Evolutionary conservation across 2,113 vertebrate genomes (phyloP), one percentile per base, ranked within the genome.

Genomic region (Oceanites oceanicus): DNA sequence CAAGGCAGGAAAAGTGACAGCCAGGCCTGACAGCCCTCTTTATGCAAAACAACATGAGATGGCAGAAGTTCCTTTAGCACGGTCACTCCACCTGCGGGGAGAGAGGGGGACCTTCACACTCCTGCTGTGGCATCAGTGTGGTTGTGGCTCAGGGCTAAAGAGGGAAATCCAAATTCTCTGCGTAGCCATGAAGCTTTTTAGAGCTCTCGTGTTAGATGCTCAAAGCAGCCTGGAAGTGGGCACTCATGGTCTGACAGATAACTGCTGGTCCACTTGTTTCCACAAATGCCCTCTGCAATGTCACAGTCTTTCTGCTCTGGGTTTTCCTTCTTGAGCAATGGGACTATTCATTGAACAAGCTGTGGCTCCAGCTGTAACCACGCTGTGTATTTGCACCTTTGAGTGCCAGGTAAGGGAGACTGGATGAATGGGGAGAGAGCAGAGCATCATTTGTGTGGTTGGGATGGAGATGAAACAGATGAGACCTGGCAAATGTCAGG

Each of bases 1-100:
- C n/a, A 32, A 53, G 71, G 74, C 82, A 92, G 82, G 68, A 86
- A 59, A 58, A 86, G 65, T 47, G 91, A 62, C 86, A 90, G 68
- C 36, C 62, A 42, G 42, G 44, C 5, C 50, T 87, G 85, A 77
- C 88, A 91, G 53, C 7, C 22, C 36, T 85, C n/a, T 58, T 66
- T 68, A 82, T 90, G 72, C 66, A 68, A 36, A 81, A 72, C 49
- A 65, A 26, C 25, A 36, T 2, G 27, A 67, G 70, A 36, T 75
- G 61, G 21, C 30, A 15, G 50, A 76, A 92, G 38, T 75, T 90
- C 85, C 36, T 87, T 91, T 29, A 58, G 52, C 56, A 72, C 4
- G 9, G 38, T 12, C 23, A 6, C 36, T 90, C 58, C 42, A 53
- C 53, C 36, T 75, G 65, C 0, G 6, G 79, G 40, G 53, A 79